These are phyloP conservation scores for Hylaeus volcanicus DNA, from an alignment of 1,140 invertebrate species.

Conservation along the genomic window DNA sequence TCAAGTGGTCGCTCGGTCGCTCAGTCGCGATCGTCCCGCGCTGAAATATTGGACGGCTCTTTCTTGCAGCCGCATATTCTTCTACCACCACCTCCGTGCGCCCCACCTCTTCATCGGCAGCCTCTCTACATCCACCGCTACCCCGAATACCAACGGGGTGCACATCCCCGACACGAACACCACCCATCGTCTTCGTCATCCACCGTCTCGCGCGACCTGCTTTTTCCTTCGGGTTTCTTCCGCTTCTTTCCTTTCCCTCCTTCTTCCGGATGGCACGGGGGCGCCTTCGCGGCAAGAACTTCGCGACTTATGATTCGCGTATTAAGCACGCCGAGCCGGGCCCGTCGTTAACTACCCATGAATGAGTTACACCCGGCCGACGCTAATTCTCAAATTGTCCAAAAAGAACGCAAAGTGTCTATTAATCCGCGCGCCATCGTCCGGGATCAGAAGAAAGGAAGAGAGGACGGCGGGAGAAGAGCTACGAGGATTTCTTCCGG, in stretches of 20 bases:
- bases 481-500: conserved; percentile 42
- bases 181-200: conserved; percentile 62
- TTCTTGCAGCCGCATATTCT: conserved; percentile 75
- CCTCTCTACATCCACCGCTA: conserved; percentile 10
- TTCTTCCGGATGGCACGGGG: conserved; percentile 45
- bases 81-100: conserved; percentile 42
- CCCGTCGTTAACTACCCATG: conserved; percentile 75
- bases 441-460: conserved; percentile 4
- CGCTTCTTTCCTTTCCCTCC: conserved; percentile 45
- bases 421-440: conserved; percentile 55
- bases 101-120: conserved; percentile 39
- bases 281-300: conserved; percentile 61
- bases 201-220: conserved; percentile 59
- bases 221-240: conserved; percentile 50
- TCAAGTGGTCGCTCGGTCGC: conserved; percentile 74
- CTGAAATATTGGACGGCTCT: conserved; percentile 78
- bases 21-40: conserved; percentile 71
- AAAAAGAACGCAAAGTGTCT: conserved; percentile 66
- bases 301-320: conserved; percentile 69
- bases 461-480: neutral
- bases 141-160: neutral
- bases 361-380: conserved; percentile 72
- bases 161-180: neutral
- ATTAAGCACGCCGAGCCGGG: conserved; percentile 64
- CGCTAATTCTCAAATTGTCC: conserved; percentile 74